These are phyloP conservation scores for Stenotaenia linearis DNA, from an alignment of 2,888 invertebrate species.

Conservation along the genomic window DNA sequence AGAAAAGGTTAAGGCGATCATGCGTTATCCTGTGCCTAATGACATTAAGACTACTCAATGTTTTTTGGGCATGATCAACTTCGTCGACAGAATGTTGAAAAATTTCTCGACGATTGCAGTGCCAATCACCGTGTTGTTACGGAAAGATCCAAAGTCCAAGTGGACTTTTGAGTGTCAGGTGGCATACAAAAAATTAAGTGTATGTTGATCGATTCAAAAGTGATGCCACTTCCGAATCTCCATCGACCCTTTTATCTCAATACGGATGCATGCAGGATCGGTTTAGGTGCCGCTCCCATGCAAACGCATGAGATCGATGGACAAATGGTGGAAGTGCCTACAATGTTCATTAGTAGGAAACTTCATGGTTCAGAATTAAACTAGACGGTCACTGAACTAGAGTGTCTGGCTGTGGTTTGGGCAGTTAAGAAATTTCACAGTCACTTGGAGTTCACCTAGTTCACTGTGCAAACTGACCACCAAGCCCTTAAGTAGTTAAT, in stretches of 20 bases:
- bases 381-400: background rate
- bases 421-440: background rate
- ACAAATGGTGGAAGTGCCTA: background rate
- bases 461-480: background rate
- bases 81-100: background rate
- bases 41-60: background rate
- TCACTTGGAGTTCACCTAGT: background rate
- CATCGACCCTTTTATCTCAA: background rate
- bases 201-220: background rate
- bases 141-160: background rate
- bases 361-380: background rate
- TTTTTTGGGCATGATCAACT: background rate
- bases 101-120: background rate
- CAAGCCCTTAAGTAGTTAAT: no score
- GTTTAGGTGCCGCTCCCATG: background rate
- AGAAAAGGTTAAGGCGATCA: background rate
- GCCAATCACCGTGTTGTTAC: background rate
- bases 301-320: background rate
- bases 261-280: background rate
- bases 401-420: background rate
- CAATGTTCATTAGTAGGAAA: background rate
- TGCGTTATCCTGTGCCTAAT: background rate
- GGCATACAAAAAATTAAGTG: background rate
- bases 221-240: background rate
- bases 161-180: background rate